phyloP scores from a whole-genome alignment of 2,797 vertebrate genomes.

The Tarsius wallacei region DNA sequence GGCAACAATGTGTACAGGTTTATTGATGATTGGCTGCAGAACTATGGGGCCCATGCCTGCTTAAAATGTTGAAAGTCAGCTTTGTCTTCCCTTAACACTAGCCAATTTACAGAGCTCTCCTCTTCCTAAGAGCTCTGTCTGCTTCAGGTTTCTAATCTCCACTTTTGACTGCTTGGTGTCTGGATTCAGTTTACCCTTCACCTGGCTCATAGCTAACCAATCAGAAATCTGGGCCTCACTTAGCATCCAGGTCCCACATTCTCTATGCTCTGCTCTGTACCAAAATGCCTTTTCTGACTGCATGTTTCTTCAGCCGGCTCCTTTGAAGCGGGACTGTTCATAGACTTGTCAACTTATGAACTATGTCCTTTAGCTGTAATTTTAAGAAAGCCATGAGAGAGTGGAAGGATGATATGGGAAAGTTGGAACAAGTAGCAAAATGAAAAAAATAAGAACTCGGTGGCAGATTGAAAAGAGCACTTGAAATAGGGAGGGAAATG shows the following conservation, averaged over 20 bases:
- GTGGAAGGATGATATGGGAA: background rate
- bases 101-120: background rate
- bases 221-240: background rate
- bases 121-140: background rate
- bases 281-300: background rate
- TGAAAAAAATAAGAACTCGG: slow-evolving; percentile 12
- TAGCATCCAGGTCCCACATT: background rate
- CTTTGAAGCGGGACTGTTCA: background rate
- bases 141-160: background rate
- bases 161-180: background rate
- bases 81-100: background rate
- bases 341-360: background rate
- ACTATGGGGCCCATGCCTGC: background rate
- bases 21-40: background rate
- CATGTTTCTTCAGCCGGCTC: background rate
- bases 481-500: background rate
- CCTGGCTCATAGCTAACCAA: background rate
- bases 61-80: background rate
- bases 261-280: background rate
- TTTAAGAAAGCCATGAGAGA: slow-evolving; percentile 52
- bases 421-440: background rate
- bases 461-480: slow-evolving; percentile 90
- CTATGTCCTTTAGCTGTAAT: background rate
- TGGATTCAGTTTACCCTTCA: background rate
- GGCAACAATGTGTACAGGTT: background rate